Percentiles rank a stretch among this genome's conserved stretches.
Conservation (phyloP, 2,797 vertebrate species). For the Neosilurus mollespiculum region DNA sequence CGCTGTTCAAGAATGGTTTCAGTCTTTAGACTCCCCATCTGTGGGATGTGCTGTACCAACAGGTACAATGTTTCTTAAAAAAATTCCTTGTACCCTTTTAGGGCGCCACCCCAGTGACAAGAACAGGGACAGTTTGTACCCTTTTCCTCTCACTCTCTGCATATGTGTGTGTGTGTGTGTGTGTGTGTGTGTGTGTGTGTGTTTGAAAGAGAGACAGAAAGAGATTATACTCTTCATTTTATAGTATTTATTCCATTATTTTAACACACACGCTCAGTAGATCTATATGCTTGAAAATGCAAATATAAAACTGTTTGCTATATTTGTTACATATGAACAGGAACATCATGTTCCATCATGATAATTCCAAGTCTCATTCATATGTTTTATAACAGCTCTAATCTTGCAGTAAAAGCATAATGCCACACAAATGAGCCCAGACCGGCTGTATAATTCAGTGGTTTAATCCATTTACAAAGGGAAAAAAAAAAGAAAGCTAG, state of each 20-base stretch:
- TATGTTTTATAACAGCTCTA: conserved; percentile 16
- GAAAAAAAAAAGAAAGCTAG: not conserved
- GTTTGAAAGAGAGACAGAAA: not conserved
- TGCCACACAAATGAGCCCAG: not conserved
- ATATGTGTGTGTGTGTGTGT: no score
- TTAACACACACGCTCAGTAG: not conserved
- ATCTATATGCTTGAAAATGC: not conserved
- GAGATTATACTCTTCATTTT: not conserved
- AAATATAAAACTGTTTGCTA: not conserved
- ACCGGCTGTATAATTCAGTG: not conserved
- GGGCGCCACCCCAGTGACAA: conserved; percentile 1
- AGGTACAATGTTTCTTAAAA: no score
- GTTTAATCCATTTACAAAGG: not conserved
- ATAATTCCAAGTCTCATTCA: not conserved
- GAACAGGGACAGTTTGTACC: conserved; percentile 15
- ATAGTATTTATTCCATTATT: not conserved
- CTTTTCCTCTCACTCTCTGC: not conserved
- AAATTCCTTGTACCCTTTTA: not conserved
- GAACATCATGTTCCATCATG: not conserved
- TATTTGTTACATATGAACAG: not conserved
- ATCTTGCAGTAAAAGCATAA: not conserved
- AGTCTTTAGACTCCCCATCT: no score
- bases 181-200: no score
- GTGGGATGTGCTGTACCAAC: no score
- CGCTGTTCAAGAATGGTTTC: no score